phyloP scores from a whole-genome alignment of 2,888 invertebrate species.

The Drosophila incognita region DNA sequence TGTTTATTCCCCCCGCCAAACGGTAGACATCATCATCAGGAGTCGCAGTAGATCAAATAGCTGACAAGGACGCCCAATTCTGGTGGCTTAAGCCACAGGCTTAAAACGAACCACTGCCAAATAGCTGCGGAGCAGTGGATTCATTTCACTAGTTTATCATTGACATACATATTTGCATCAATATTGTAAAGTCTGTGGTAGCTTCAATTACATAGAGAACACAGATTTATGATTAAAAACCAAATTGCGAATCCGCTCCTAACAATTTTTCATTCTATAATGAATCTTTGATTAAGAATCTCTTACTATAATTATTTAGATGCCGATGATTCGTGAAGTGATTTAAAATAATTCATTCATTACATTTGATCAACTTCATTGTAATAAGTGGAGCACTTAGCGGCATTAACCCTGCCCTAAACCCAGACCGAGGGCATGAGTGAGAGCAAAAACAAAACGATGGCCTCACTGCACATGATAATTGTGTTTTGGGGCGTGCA shows the following conservation, averaged over 20 bases:
- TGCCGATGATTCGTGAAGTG: neutral
- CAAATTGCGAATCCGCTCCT: neutral
- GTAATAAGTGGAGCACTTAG: neutral
- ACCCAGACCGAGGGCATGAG: neutral
- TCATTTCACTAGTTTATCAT: slow-evolving; percentile 58
- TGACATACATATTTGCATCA: slow-evolving; percentile 14
- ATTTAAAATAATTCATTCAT: neutral
- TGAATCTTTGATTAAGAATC: neutral
- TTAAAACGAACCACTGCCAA: slow-evolving; percentile 7
- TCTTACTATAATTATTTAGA: neutral
- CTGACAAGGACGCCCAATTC: slow-evolving; percentile 44
- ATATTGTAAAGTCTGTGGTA: slow-evolving; percentile 32
- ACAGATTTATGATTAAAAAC: neutral
- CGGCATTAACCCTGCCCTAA: slow-evolving; percentile 8
- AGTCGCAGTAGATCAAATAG: slow-evolving; percentile 71
- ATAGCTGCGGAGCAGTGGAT: slow-evolving; percentile 25
- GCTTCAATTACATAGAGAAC: neutral
- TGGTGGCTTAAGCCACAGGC: slow-evolving; percentile 26
- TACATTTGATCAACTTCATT: neutral
- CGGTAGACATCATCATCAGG: slow-evolving; percentile 41
- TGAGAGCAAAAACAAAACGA: slow-evolving; percentile 3
- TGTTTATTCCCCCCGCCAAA: slow-evolving; percentile 43
- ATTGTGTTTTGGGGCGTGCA: slow-evolving; percentile 42
- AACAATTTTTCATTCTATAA: neutral
- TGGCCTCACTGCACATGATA: slow-evolving; percentile 61